phyloP scores from a whole-genome alignment of 2,888 invertebrate species.

The Temnothorax unifasciatus region DNA sequence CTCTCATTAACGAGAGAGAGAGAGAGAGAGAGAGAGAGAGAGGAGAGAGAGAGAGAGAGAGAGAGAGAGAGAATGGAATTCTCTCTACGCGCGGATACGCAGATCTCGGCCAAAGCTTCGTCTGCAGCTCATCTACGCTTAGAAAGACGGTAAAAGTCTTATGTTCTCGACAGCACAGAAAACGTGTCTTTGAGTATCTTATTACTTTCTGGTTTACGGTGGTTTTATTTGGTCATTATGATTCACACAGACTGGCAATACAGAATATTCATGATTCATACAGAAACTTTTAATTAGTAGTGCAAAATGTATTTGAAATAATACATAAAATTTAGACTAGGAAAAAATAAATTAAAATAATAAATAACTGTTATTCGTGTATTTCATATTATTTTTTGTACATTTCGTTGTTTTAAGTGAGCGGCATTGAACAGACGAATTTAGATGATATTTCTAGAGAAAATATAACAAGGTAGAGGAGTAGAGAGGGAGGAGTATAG shows the following conservation, averaged over 20 bases:
- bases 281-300: not conserved
- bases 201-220: not conserved
- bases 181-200: not conserved
- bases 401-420: not conserved
- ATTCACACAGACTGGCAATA: not conserved
- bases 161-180: not conserved
- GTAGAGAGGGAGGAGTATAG: too few relatives aligned
- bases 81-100: conserved; percentile 40
- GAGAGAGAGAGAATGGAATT: conserved; percentile 9
- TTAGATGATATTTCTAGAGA: not conserved
- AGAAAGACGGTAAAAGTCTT: conserved; percentile 13
- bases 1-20: conserved; percentile 60
- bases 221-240: not conserved
- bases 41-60: too few relatives aligned
- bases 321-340: too few relatives aligned
- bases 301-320: not conserved
- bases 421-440: not conserved
- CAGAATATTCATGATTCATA: not conserved
- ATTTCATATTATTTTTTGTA: not conserved
- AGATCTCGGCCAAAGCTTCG: conserved; percentile 46
- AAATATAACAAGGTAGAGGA: not conserved
- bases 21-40: too few relatives aligned
- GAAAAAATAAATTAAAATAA: conserved; percentile 9
- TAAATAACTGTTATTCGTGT: not conserved
- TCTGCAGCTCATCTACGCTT: conserved; percentile 34